Base-by-base conservation (phyloP, 2,888 invertebrate species). In the Phoenoteleia sp. region DNA sequence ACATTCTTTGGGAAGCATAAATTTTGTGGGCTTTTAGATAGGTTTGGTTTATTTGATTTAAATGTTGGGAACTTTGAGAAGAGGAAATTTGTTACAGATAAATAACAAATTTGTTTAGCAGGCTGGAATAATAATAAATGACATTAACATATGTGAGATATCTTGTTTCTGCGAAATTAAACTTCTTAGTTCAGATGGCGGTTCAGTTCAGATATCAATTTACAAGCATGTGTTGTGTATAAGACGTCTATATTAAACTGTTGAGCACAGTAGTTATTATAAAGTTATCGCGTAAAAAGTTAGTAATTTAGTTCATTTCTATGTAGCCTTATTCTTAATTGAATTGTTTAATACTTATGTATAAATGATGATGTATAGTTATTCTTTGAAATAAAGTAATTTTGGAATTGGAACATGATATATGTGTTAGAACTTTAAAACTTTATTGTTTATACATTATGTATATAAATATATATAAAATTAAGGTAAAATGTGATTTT, bases 151-250 rank as follows among this genome's bases (percentile, higher is more conserved):
- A 33, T 42, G 69, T 5, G 9, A 0, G 13, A 17, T 27, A 13
- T 64, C 47, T 19, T 2, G 25, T 36, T 52, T 67, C 15, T 42
- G 17, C 17, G 27, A 54, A 69, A 69, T 27, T 54, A 69, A 54
- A 39, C 69, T 69, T 42, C 4, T 69, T 39, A 54, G 23, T 21
- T 23, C n/a, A 54, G 21, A 47, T 33, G 39, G 19, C 47, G 33
- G 17, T 25, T 69, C 27, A 27, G 54, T 69, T 69, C 21, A 54
- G 25, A 54, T 52, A 69, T 69, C 54, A 69, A 54, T 54, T 69
- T 69, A 54, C 39, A 39, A 54, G 27, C 69, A 69, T 69, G 39
- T 69, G 69, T 15, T 33, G 17, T 52, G 19, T 23, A 39, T 25
- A 15, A 52, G 23, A 36, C 15, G 45, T 64, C 13, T 58, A 17